Base-by-base conservation (phyloP, 2,888 invertebrate genomes). In the Deroplatys truncata region DNA sequence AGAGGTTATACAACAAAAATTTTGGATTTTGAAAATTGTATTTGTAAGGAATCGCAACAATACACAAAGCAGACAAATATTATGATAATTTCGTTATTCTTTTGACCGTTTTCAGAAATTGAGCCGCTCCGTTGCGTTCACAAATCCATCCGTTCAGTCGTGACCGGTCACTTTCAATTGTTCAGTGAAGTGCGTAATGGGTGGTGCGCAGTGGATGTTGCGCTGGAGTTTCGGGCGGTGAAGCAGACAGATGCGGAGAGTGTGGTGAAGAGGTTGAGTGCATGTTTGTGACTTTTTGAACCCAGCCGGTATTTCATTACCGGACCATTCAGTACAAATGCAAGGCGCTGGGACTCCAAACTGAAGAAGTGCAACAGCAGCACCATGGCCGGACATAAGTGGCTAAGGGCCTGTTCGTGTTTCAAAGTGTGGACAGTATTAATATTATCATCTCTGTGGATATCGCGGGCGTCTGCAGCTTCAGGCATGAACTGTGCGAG, bases 401-500 rank as follows among this genome's bases (percentile, higher is more conserved):
- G 56, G 56, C 43, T 43, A 13, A 16, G 56, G 56, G 20, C 56
- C 2, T 56, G 84, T 29, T 82, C 85, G 85, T 84, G 88, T 88
- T 56, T 84, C 84, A 84, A 84, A 84, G 84, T 88, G 85, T 88
- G 88, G 88, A 88, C 88, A 88, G 82, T 88, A 28, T 88, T 88
- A 84, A 49, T 83, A 88, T 35, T 85, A 88, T 84, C 85, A 31
- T 43, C 43, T 10, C n/a, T 88, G 29, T 88, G 84, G 85, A 87
- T 43, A 16, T 35, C 35, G 35, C 28, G 28, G 31, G 89, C 56
- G 28, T 84, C 86, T 89, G 87, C 86, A 43, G 43, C 43, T 43
- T 25, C 93, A 93, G 90, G 92, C 92, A 90, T 90, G 56, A 90
- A 89, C 49, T 90, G 90, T 89, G 88, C 86, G n/a, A 89, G 85